Percentiles rank a stretch among this genome's conserved stretches.
Evolutionary conservation across 2,113 vertebrate genomes (phyloP).

Genomic region (Taurulus bubalis): DNA sequence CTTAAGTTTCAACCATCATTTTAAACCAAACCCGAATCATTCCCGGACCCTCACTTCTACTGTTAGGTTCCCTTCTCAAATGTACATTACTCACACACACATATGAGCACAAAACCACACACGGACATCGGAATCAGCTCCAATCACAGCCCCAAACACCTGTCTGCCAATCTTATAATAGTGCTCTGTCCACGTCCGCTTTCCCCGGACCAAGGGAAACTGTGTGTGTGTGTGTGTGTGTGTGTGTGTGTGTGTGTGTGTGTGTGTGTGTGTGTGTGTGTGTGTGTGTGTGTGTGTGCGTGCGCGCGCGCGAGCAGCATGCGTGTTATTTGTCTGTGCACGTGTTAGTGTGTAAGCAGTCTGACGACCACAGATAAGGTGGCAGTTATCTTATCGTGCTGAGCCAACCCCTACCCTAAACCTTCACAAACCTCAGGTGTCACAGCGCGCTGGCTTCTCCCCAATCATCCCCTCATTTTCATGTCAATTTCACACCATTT

Average conservation of each 20-base stretch:
- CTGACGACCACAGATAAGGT: conserved; percentile 76
- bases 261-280: conserved; percentile 8
- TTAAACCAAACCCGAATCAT: background rate
- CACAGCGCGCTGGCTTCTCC: conserved; percentile 44
- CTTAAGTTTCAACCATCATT: background rate
- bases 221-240: conserved; percentile 2
- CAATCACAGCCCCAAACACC: conserved; percentile 58
- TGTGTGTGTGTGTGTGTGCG: conserved; percentile 15
- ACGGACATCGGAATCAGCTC: conserved; percentile 50
- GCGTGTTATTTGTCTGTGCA: conserved; percentile 53
- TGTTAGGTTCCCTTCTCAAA: background rate
- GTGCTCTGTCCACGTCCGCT: conserved; percentile 33
- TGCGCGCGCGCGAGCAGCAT: background rate
- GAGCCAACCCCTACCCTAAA: conserved; percentile 69
- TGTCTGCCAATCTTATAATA: conserved; percentile 62
- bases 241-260: conserved; percentile 24
- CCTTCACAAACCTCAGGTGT: conserved; percentile 71
- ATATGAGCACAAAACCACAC: background rate
- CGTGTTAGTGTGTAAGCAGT: conserved; percentile 47
- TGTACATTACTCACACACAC: background rate
- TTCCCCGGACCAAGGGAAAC: conserved; percentile 44
- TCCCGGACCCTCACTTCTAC: background rate
- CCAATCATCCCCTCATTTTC: conserved; percentile 63
- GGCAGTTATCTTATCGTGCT: conserved; percentile 73
- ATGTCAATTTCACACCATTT: conserved; percentile 69